Base-by-base conservation (phyloP, 1,140 invertebrate species). In the Acromyrmex charruanus region DNA sequence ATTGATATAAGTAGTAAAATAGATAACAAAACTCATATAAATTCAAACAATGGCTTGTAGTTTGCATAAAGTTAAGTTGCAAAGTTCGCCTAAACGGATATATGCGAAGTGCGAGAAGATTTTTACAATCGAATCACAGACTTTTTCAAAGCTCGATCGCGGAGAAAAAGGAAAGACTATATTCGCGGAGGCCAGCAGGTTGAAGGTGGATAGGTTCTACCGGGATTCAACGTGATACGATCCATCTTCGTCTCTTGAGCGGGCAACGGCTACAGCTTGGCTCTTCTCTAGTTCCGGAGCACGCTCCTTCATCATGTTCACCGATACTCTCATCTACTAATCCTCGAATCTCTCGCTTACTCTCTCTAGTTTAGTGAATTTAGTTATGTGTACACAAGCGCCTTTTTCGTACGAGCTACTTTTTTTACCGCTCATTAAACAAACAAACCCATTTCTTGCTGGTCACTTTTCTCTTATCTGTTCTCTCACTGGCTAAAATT, bases 301-400 rank as follows among this genome's bases (percentile, higher is more conserved):
- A 87, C 53, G 84, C 87, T 91, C 87, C 68, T 91, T 80, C 90
- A 91, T 91, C 90, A 88, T 90, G 90, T 91, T 88, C 90, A 77
- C 90, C 87, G 77, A 88, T 88, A 88, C 84, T 75, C 87, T 85
- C 65, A 87, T 86, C 81, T 58, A 72, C 59, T 69, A 35, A 65
- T 68, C 51, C 81, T 18, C 61, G 25, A n/a, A 31, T 72, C 49
- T 68, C 74, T 87, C 85, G 81, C 69, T 77, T 65, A 53, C 69
- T 35, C 53, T 72, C 82, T 66, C 74, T 63, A 68, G 12, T 53
- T 82, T 82, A 49, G 63, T 55, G 49, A 69, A 61, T 82, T 35
- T 25, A 59, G 53, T 39, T 82, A 72, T 51, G 55, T 61, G 35
- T 74, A 71, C 68, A 53, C 55, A 53, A 74, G 39, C 14, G 14